These are phyloP conservation scores for Microctenopoma stevenorrisi DNA, from an alignment of 2,797 vertebrate genomes.

Conservation along the genomic window DNA sequence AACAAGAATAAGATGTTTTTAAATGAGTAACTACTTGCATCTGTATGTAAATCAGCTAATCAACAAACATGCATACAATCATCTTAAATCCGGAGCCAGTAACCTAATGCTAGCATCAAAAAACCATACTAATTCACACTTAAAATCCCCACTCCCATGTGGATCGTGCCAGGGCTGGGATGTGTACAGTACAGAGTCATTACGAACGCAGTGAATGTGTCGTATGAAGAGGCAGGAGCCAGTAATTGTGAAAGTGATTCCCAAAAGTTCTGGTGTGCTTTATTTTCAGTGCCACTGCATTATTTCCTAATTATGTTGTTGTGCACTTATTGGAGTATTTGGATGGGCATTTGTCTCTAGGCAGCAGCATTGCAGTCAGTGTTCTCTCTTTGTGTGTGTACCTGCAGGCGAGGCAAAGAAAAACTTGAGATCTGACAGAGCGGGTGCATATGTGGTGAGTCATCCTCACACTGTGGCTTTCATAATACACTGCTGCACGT, in stretches of 20 bases:
- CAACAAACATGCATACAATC: neutral
- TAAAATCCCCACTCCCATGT: slow-evolving; percentile 18
- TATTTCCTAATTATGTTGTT: slow-evolving; percentile 77
- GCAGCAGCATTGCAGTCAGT: slow-evolving; percentile 50
- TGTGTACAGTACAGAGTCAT: slow-evolving; percentile 59
- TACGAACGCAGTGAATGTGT: slow-evolving; percentile 57
- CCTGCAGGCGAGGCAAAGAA: slow-evolving; percentile 50
- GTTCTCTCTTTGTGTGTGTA: slow-evolving; percentile 45
- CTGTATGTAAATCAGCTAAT: slow-evolving; percentile 12
- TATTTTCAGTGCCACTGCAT: slow-evolving; percentile 72
- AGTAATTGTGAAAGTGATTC: slow-evolving; percentile 69
- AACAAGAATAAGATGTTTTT: neutral
- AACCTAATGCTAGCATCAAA: neutral
- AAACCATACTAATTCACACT: slow-evolving; percentile 10
- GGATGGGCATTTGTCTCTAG: slow-evolving; percentile 64
- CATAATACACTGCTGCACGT: slow-evolving; percentile 42
- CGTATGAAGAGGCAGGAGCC: slow-evolving; percentile 52
- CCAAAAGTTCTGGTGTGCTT: slow-evolving; percentile 66
- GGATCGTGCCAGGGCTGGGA: slow-evolving; percentile 3
- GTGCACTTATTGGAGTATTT: slow-evolving; percentile 58
- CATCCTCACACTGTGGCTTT: slow-evolving; percentile 58
- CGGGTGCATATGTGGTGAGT: slow-evolving; percentile 62
- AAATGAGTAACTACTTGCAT: neutral
- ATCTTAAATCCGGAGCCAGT: neutral
- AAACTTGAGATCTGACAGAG: slow-evolving; percentile 52